Percentiles rank a stretch among this genome's conserved stretches.
Evolutionary conservation across 2,888 invertebrate genomes (phyloP).

Genomic region (Phasia obesa): DNA sequence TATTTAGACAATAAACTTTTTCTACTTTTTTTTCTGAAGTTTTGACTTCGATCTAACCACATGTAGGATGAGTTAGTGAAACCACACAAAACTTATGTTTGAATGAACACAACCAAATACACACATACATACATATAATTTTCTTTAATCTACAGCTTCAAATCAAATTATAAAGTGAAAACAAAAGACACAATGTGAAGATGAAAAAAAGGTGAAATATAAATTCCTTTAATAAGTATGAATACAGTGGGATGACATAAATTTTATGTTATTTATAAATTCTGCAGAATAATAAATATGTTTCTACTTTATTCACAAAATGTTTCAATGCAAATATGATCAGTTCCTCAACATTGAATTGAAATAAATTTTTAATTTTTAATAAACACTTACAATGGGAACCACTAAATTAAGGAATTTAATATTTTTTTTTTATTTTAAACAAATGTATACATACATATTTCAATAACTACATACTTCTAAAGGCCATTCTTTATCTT

Average conservation of each 20-base stretch:
- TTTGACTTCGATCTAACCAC: constrained; percentile 40
- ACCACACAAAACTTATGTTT: constrained; percentile 52
- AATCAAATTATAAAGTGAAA: constrained; percentile 64
- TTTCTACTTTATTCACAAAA: too few relatives aligned
- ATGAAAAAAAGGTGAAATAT: constrained; percentile 28
- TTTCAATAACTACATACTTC: too few relatives aligned
- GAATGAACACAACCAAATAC: constrained; percentile 3
- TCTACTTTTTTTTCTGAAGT: constrained; percentile 19
- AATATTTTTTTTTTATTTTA: too few relatives aligned
- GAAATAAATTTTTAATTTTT: too few relatives aligned
- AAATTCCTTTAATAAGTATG: constrained; percentile 49
- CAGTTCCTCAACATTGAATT: too few relatives aligned
- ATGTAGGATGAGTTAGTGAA: constrained; percentile 54
- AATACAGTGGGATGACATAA: constrained; percentile 17
- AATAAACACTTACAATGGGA: too few relatives aligned
- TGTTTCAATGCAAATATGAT: too few relatives aligned
- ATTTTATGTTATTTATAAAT: background rate
- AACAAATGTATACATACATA: too few relatives aligned
- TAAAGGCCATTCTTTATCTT: too few relatives aligned
- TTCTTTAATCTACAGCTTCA: constrained; percentile 60
- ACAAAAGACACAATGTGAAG: constrained; percentile 55
- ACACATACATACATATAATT: constrained; percentile 45
- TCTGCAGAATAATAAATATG: too few relatives aligned
- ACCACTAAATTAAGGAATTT: too few relatives aligned
- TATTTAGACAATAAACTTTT: constrained; percentile 53